Percentiles rank a stretch among this genome's conserved stretches.
phyloP scores from a whole-genome alignment of 1,140 invertebrate species.

The Tetragonula clypearis region DNA sequence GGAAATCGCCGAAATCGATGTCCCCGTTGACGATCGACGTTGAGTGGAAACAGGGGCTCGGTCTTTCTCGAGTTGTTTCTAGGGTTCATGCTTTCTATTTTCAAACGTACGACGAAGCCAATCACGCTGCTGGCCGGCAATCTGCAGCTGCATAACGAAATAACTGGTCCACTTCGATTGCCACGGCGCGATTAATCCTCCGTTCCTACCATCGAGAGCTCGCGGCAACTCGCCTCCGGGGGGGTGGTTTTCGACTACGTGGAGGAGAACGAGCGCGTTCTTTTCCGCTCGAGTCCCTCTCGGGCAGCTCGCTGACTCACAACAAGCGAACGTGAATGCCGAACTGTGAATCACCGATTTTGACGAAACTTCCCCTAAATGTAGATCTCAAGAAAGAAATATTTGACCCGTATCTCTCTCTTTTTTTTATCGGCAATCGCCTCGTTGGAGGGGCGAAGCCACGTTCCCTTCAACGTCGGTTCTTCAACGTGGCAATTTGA shows the following conservation, averaged over 20 bases:
- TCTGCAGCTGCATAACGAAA: conserved; percentile 38
- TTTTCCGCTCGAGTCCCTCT: not conserved
- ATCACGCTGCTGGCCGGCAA: conserved; percentile 12
- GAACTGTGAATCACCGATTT: too few species aligned
- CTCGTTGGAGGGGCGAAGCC: too few species aligned
- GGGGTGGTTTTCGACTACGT: too few species aligned
- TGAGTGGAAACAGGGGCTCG: too few species aligned
- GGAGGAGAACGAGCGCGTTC: not conserved
- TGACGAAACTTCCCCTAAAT: too few species aligned
- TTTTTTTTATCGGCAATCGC: too few species aligned
- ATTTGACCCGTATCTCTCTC: too few species aligned
- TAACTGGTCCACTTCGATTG: conserved; percentile 38
- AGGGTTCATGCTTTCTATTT: conserved; percentile 17
- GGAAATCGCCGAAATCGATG: conserved; percentile 10
- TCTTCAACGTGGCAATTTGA: conserved; percentile 8
- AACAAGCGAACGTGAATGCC: too few species aligned
- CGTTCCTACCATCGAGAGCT: not conserved
- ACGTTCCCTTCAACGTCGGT: too few species aligned
- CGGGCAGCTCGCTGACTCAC: conserved; percentile 1
- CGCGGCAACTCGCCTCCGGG: not conserved
- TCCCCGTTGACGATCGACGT: conserved; percentile 1
- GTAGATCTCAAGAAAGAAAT: too few species aligned
- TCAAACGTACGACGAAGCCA: conserved; percentile 16
- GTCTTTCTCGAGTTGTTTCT: conserved; percentile 34
- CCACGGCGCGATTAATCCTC: conserved; percentile 35